Evolutionary conservation across 2,113 vertebrate species (phyloP).

Genomic region (Trichomycterus rosablanca): DNA sequence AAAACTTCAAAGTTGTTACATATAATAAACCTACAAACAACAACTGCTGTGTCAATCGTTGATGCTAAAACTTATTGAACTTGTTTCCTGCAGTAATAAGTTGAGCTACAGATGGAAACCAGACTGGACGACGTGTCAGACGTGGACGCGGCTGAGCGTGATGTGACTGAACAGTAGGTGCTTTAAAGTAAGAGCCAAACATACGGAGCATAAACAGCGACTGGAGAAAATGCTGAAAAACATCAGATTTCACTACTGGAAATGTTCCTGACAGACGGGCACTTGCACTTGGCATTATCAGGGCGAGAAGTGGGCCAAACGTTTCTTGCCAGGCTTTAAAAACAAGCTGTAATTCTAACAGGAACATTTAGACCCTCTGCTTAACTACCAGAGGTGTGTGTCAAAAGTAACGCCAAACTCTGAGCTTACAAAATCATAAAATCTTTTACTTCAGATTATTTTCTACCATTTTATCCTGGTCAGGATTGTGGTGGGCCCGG

Average conservation of each 20-base stretch:
- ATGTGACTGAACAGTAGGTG: neutral
- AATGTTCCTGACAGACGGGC: constrained; percentile 3
- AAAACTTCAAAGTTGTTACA: no score
- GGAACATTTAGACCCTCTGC: no score
- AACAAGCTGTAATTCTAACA: constrained; percentile 12
- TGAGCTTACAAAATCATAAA: no score
- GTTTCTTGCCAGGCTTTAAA: neutral
- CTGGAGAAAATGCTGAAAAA: neutral
- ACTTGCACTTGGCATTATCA: neutral
- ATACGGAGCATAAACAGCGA: neutral
- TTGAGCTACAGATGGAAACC: no score
- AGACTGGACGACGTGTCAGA: constrained; percentile 1
- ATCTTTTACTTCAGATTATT: no score
- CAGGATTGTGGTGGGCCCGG: no score
- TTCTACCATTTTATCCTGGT: no score
- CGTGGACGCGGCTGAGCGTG: neutral
- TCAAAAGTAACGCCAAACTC: constrained; percentile 17
- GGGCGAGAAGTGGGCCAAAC: neutral
- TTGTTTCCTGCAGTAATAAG: no score
- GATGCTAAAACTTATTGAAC: no score
- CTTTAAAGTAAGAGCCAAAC: neutral
- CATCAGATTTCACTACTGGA: neutral
- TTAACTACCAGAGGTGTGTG: constrained; percentile 6
- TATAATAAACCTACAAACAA: no score
- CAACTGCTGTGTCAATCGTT: no score